Conservation (phyloP, 2,797 vertebrate species). For the Sparus aurata region DNA sequence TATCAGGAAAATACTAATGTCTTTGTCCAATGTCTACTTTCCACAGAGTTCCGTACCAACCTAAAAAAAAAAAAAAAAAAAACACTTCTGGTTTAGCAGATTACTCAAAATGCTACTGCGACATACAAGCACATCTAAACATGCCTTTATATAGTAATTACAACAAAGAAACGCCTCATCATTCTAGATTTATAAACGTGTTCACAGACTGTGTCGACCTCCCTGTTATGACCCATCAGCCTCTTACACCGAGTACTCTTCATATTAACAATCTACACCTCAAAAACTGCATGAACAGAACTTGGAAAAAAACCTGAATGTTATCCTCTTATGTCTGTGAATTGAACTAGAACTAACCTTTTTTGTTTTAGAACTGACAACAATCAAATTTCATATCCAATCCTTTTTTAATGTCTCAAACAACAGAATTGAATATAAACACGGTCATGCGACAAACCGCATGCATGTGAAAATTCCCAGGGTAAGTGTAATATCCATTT, state of each 20-base stretch:
- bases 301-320: not conserved
- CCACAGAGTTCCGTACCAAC: not conserved
- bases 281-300: not conserved
- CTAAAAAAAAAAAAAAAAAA: too few species aligned
- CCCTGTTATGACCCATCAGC: not conserved
- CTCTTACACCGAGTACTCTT: too few species aligned
- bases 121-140: not conserved
- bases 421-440: not conserved
- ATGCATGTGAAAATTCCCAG: conserved; percentile 11
- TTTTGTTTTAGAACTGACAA: not conserved
- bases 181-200: not conserved
- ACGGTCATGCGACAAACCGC: conserved; percentile 43
- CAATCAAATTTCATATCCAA: not conserved
- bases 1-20: not conserved
- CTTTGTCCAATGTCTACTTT: not conserved
- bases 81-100: not conserved
- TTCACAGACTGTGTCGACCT: not conserved
- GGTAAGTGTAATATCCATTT: not conserved
- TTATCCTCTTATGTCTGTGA: not conserved
- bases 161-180: not conserved
- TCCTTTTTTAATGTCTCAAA: not conserved
- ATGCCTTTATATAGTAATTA: too few species aligned
- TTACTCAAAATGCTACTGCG: not conserved
- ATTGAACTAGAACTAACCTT: not conserved
- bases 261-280: too few species aligned